Conservation (phyloP, 2,888 invertebrate genomes). For the Palloptera scutellata region DNA sequence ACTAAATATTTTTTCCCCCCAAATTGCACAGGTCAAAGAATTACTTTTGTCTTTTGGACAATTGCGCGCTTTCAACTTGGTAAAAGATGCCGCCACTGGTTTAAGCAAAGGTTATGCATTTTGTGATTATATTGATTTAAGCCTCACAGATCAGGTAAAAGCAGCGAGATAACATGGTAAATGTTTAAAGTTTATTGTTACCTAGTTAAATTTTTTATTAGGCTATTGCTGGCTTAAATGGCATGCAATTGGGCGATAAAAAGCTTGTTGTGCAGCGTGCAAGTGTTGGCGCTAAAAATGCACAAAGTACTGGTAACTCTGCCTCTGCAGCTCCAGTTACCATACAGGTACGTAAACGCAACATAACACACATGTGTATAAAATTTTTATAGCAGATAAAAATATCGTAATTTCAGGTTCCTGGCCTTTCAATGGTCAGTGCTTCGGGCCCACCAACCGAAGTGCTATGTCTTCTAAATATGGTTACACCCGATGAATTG, state of each 20-base stretch:
- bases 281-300: constrained; percentile 94
- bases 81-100: constrained; percentile 96
- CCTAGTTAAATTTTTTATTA: constrained; percentile 56
- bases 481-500: constrained; percentile 95
- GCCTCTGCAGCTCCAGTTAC: constrained; percentile 82
- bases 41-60: constrained; percentile 97
- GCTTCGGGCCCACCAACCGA: constrained; percentile 92
- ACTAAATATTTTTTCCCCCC: constrained; percentile 5
- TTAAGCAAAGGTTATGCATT: constrained; percentile 98
- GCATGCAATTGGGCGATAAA: constrained; percentile 98
- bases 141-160: constrained; percentile 93
- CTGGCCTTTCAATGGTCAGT: constrained; percentile 86
- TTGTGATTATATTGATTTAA: constrained; percentile 96
- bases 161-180: neutral
- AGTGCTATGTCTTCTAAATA: constrained; percentile 93
- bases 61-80: constrained; percentile 95
- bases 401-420: constrained; percentile 70
- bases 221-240: constrained; percentile 98
- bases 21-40: constrained; percentile 85
- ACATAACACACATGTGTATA: no score
- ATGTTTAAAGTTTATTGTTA: no score
- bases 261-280: constrained; percentile 96
- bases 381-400: no score
- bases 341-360: no score
- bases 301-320: constrained; percentile 70